Percentiles rank a stretch among this genome's conserved stretches.
phyloP scores from a whole-genome alignment of 53 echinoderm and acorn worm species.

The Antedon mediterranea region DNA sequence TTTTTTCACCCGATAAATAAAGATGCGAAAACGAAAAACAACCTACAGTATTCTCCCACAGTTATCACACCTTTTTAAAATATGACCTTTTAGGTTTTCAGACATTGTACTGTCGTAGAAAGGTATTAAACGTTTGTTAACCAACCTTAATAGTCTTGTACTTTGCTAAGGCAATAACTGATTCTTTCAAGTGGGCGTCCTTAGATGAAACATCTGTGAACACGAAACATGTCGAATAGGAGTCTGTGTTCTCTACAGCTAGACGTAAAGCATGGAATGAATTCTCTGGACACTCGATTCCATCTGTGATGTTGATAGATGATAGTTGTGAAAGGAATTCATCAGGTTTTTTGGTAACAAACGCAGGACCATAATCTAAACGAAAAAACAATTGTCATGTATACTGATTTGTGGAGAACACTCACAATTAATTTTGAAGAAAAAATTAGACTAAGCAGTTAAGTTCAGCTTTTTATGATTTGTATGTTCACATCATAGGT shows the following conservation, averaged over 20 bases:
- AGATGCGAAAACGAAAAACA: too few relatives aligned
- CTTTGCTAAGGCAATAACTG: conserved; percentile 3
- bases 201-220: conserved; percentile 14
- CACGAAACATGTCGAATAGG: background rate
- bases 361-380: conserved; percentile 6
- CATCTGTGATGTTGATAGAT: background rate
- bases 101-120: too few relatives aligned
- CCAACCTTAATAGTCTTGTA: background rate
- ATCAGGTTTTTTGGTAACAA: conserved; percentile 14
- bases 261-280: conserved; percentile 12
- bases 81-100: too few relatives aligned
- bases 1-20: too few relatives aligned
- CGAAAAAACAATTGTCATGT: background rate
- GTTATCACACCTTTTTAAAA: too few relatives aligned
- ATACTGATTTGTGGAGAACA: too few relatives aligned
- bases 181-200: conserved; percentile 1
- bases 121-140: background rate
- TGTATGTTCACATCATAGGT: too few relatives aligned
- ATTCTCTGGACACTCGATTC: conserved; percentile 12
- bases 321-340: conserved; percentile 3
- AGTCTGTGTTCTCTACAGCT: conserved; percentile 2
- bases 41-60: too few relatives aligned
- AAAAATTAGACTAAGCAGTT: too few relatives aligned
- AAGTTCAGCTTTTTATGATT: too few relatives aligned
- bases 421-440: too few relatives aligned